Base-by-base conservation (phyloP, 2,113 vertebrate genomes). In the Erinaceus europaeus region DNA sequence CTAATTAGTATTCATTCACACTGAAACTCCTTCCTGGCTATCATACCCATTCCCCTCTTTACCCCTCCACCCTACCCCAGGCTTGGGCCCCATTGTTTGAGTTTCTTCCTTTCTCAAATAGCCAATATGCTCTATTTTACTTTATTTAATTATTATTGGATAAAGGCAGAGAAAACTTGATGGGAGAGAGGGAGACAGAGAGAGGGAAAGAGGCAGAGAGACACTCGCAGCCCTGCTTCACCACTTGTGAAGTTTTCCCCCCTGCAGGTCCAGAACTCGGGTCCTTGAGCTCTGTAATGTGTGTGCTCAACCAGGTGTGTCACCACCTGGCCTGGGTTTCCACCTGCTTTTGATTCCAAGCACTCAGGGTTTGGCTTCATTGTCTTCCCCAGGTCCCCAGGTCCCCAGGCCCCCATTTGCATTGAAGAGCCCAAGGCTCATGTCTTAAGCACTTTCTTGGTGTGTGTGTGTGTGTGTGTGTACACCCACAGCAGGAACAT, bases 1-100 rank as follows among this genome's bases (percentile, higher is more conserved):
- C 96, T 97, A 97, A 97, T 97, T 97, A 97, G 96, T 97, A 97
- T 97, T 97, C 96, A 96, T 93, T 95, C 96, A 96, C 95, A 96
- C 69, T 95, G 96, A 96, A 96, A 97, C 93, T 93, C 95, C 94
- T 96, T 94, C 89, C 75, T 86, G 50, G 69, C 89, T 92, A 87
- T 85, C 94, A 75, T 69, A 79, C 67, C 93, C 71, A 46, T 29
- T 77, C 20, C 84, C 84, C 74, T 71, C 18, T 18, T 32, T 32
- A 29, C 59, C 59, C 62, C 3, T 53, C 20, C 13, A 23, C 90
- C 44, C 80, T 5, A 92, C 83, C 91, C 88, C 23, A 44, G 1
- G 40, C 95, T 93, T 93, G 48, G 62, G 88, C 64, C 44, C 95
- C 90, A 92, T 50, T 84, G 92, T 93, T 84, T 95, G 78, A 34